These are phyloP conservation scores for Phalacrocorax aristotelis DNA, from an alignment of 2,113 vertebrate species.

Conservation along the genomic window DNA sequence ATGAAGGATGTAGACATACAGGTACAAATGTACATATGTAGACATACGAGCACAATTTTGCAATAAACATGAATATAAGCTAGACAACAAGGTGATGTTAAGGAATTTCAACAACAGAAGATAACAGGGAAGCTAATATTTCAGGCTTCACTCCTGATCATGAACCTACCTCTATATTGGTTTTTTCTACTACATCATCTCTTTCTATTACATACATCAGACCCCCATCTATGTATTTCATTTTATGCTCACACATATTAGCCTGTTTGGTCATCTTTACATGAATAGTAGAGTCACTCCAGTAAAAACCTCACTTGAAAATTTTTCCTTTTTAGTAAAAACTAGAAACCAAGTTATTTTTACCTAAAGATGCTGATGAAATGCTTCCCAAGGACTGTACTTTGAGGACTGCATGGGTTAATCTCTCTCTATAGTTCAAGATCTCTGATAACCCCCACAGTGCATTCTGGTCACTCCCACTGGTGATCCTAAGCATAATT, in stretches of 20 bases:
- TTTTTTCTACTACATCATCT: not conserved
- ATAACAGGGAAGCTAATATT: not conserved
- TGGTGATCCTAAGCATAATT: not conserved
- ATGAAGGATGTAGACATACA: not conserved
- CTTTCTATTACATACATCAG: not conserved
- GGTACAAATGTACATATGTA: not conserved
- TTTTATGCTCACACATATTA: not conserved
- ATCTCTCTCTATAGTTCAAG: not conserved
- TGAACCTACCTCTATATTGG: not conserved
- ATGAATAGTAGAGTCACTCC: not conserved
- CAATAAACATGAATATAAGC: not conserved
- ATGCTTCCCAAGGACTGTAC: not conserved
- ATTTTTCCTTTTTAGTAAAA: not conserved
- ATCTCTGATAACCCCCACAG: not conserved
- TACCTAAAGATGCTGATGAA: not conserved
- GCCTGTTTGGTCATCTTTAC: not conserved
- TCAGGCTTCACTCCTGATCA: not conserved
- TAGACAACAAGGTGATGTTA: not conserved
- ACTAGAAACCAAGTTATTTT: not conserved
- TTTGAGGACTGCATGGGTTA: not conserved
- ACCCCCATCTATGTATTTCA: not conserved
- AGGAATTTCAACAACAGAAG: not conserved
- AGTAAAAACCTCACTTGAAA: not conserved
- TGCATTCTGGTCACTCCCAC: not conserved
- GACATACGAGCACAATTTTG: not conserved